phyloP scores from a whole-genome alignment of 2,888 invertebrate genomes.

The Drosophila histrio region DNA sequence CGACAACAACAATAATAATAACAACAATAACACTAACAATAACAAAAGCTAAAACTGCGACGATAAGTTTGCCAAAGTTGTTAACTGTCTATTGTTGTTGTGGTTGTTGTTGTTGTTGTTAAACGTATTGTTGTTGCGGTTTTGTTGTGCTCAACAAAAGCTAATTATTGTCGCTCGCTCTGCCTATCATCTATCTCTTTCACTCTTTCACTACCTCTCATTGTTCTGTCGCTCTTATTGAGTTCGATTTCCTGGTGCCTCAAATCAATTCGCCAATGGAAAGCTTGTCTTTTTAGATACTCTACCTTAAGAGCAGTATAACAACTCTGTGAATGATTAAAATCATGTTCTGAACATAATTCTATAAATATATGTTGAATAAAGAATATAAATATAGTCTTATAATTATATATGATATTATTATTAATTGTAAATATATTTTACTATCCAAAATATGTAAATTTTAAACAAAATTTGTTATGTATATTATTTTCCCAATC shows the following conservation, averaged over 20 bases:
- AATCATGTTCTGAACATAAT: neutral
- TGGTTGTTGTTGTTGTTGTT: conserved; percentile 24
- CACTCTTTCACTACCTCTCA: conserved; percentile 9
- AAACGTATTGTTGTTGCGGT: conserved; percentile 10
- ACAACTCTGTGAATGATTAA: no score
- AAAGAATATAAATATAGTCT: no score
- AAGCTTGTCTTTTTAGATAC: conserved; percentile 48
- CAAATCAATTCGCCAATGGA: conserved; percentile 58
- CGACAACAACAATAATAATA: conserved; percentile 18
- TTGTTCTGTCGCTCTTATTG: conserved; percentile 14
- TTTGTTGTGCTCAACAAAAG: conserved; percentile 54
- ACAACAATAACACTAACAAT: conserved; percentile 17
- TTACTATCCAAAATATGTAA: no score
- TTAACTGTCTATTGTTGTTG: conserved; percentile 60
- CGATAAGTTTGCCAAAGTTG: conserved; percentile 64
- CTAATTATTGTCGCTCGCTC: conserved; percentile 52
- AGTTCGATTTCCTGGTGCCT: conserved; percentile 43
- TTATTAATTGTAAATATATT: no score
- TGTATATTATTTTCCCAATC: no score
- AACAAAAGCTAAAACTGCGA: conserved; percentile 39
- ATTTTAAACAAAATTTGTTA: no score
- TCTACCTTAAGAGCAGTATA: neutral
- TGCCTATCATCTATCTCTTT: conserved; percentile 3
- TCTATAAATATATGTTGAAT: no score
- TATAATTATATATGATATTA: no score